These are phyloP conservation scores for Ormyrus nitidulus DNA, from an alignment of 2,888 invertebrate species.

Conservation along the genomic window DNA sequence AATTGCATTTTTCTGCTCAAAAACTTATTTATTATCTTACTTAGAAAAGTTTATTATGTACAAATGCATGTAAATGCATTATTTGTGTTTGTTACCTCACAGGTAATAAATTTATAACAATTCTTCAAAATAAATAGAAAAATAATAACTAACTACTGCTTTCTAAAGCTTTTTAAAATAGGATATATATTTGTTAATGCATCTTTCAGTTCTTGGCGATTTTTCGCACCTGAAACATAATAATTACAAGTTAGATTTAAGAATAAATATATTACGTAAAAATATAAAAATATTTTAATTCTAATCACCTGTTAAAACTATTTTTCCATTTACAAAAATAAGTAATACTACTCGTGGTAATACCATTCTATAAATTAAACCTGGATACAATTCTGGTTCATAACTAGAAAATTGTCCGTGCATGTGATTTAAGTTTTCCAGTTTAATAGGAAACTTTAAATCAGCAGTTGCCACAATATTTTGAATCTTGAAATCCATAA, in stretches of 20 bases:
- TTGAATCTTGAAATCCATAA: slow-evolving; percentile 86
- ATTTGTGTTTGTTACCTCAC: background rate
- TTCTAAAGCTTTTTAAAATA: slow-evolving; percentile 94
- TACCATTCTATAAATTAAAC: slow-evolving; percentile 98
- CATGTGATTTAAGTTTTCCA: slow-evolving; percentile 85
- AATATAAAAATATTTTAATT: slow-evolving; percentile 17
- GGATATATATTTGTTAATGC: slow-evolving; percentile 97
- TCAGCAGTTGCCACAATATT: slow-evolving; percentile 84
- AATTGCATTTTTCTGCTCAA: slow-evolving; percentile 42
- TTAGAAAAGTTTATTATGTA: slow-evolving; percentile 37
- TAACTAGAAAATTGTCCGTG: slow-evolving; percentile 91
- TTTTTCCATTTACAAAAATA: slow-evolving; percentile 99
- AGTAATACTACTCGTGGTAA: slow-evolving; percentile 95
- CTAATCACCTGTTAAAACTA: slow-evolving; percentile 88
- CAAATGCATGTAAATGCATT: slow-evolving; percentile 38
- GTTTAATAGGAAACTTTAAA: slow-evolving; percentile 84
- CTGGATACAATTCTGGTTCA: slow-evolving; percentile 98
- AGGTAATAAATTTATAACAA: slow-evolving; percentile 5
- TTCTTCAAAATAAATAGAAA: background rate
- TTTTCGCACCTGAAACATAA: slow-evolving; percentile 87
- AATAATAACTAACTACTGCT: slow-evolving; percentile 77
- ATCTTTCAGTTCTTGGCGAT: slow-evolving; percentile 92
- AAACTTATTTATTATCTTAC: slow-evolving; percentile 46
- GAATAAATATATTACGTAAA: slow-evolving; percentile 12
- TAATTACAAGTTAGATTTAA: background rate